Base-by-base conservation (phyloP, 2,797 vertebrate species). In the Synanceia verrucosa region DNA sequence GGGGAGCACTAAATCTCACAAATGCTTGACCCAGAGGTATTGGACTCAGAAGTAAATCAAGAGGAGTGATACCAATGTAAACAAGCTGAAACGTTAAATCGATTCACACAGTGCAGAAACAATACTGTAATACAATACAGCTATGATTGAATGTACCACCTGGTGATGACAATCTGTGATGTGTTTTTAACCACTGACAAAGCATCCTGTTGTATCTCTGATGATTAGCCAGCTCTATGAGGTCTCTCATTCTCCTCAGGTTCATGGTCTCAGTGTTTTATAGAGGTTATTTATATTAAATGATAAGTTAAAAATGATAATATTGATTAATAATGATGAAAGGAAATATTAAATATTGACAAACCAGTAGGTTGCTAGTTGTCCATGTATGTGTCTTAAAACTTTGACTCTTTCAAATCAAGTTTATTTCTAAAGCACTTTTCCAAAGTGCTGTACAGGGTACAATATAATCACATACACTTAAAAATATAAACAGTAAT, bases 31-130 rank as follows among this genome's bases (percentile, higher is more conserved):
- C 73, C 60, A 52, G 9, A 58, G 51, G 21, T 59, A 37, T 39
- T 37, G 33, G 60, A 26, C 43, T 41, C 11, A 4, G 37, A 51
- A 29, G 34, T 46, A 44, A 72, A 61, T 61, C 63, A 73, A 24
- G 24, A 63, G 18, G 10, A 18, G 21, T 31, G 44, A 64, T 63
- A 63, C 66, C 51, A 64, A 59, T 56, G 41, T 34, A 56, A 70
- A 65, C 51, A 63, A 70, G 66, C n/a, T 4, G n/a, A 76, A 52
- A 72, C 53, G 50, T 57, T 2, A 34, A 71, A 66, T 65, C 50
- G 37, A 7, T 69, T 68, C 19, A 41, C 29, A 24, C 13, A n/a
- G 10, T n/a, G 24, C 16, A 21, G 36, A 26, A 50, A 57, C 43
- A 9, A 16, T 2, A n/a, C 46, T 53, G 24, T 29, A 37, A 18